Evolutionary conservation across 2,888 invertebrate genomes (phyloP).

Genomic region (Nasonovia ribisnigri): DNA sequence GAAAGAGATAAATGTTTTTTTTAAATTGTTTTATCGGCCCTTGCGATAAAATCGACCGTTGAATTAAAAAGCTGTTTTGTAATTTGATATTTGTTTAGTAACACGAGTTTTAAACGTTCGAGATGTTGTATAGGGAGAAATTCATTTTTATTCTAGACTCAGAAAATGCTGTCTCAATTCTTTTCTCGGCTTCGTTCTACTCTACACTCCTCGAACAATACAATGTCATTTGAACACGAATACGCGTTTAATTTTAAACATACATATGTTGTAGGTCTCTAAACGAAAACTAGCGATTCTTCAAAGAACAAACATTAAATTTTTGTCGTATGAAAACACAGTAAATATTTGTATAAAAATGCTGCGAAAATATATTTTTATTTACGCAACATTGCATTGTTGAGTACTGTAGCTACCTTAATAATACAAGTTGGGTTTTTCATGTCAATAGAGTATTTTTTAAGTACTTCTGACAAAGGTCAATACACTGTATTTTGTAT

Average conservation of each 20-base stretch:
- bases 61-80: not conserved
- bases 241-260: slow-evolving; percentile 36
- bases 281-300: slow-evolving; percentile 38
- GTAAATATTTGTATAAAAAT: slow-evolving; percentile 30
- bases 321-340: not conserved
- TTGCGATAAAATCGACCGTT: not conserved
- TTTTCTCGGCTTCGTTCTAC: not conserved
- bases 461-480: slow-evolving; percentile 33
- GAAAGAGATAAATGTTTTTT: not conserved
- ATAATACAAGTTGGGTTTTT: slow-evolving; percentile 27
- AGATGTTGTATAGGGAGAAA: not conserved
- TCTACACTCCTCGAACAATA: not conserved
- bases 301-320: slow-evolving; percentile 32
- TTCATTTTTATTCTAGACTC: slow-evolving; percentile 23
- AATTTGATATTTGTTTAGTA: slow-evolving; percentile 47
- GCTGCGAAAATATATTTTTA: slow-evolving; percentile 26
- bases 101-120: slow-evolving; percentile 12
- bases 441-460: slow-evolving; percentile 34
- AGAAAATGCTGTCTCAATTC: not conserved
- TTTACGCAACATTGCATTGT: slow-evolving; percentile 34
- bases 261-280: not conserved
- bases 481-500: not conserved
- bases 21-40: not conserved
- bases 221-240: slow-evolving; percentile 28
- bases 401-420: slow-evolving; percentile 22